Evolutionary conservation across 2,113 vertebrate genomes (phyloP), one percentile per base, ranked within the genome.

Genomic region (Burhinus bistriatus): DNA sequence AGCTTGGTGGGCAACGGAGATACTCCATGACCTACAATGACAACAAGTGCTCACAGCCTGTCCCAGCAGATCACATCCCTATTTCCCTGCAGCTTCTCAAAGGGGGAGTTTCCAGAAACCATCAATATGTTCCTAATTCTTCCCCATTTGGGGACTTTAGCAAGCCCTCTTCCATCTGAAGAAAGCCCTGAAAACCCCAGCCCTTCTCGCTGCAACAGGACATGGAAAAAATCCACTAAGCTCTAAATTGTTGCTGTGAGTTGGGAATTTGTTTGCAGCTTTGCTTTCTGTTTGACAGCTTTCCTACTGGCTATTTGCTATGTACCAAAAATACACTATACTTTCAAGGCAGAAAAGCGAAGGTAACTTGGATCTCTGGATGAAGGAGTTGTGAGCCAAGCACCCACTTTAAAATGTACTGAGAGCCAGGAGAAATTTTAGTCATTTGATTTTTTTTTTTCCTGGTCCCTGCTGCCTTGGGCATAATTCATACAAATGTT

Each of bases 11-110:
- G 57, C 25, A 45, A 4, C 2, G 38, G 21, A 64, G 81, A 52
- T 9, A 5, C 11, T 52, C 80, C 96, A 51, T 66, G 64, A 89
- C 84, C 97, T 97, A 62, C 57, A 96, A 92, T 3, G 23, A 95
- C 32, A 73, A 83, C 18, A 93, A 58, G 89, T 15, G 55, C 64
- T 96, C 62, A 94, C 20, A 91, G 40, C 7, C 61, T 52, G 77
- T 75, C 61, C 44, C n/a, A 40, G 8, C 11, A 3, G 34, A 72
- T 55, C 61, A 64, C 12, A 44, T 5, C 2, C 2, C 0, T 47
- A 47, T 22, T 49, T 73, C 70, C 29, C 42, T 91, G 42, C 70
- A 68, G 73, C 62, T 77, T 87, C 82, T 90, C 82, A 88, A 75
- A 44, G 15, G 4, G 21, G 21, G 10, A 85, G 12, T 34, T 83